Conservation (phyloP, 64 coral and sea anemone species). For the Dendrophyllia cribrosa region DNA sequence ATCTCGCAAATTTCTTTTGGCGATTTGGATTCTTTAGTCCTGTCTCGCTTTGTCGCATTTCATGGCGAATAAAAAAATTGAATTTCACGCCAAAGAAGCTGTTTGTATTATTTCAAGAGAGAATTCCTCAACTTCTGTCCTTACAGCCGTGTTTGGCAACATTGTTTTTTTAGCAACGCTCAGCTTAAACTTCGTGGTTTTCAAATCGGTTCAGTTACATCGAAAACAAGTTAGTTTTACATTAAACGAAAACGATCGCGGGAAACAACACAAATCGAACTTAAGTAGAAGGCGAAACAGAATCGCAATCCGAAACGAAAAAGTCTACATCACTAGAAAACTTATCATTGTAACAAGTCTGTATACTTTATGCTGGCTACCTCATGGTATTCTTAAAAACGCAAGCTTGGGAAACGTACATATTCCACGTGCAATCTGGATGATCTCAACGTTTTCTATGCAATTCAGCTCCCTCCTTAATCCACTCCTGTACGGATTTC, state of each 20-base stretch:
- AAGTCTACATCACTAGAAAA: conserved; percentile 7
- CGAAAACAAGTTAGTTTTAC: not conserved
- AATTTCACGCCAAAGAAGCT: conserved; percentile 17
- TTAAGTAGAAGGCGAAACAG: not conserved
- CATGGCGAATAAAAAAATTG: not conserved
- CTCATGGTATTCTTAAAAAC: conserved; percentile 22
- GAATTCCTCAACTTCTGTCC: not conserved
- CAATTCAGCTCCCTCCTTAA: not conserved
- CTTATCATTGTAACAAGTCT: not conserved
- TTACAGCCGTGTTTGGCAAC: not conserved
- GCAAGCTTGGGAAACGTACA: not conserved
- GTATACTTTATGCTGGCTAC: conserved; percentile 1
- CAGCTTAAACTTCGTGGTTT: not conserved
- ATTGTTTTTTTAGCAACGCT: not conserved
- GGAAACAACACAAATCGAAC: too few relatives aligned
- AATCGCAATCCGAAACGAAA: not conserved
- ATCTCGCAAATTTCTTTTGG: not conserved
- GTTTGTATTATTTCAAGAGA: not conserved
- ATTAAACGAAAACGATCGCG: not conserved
- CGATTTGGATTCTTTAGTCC: not conserved
- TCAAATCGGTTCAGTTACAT: not conserved
- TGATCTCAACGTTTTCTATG: not conserved
- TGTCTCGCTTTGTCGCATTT: not conserved
- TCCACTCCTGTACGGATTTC: conserved; percentile 18
- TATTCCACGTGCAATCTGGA: not conserved